These are phyloP conservation scores for Portunus trituberculatus DNA, from an alignment of 1,140 invertebrate genomes.

Conservation along the genomic window DNA sequence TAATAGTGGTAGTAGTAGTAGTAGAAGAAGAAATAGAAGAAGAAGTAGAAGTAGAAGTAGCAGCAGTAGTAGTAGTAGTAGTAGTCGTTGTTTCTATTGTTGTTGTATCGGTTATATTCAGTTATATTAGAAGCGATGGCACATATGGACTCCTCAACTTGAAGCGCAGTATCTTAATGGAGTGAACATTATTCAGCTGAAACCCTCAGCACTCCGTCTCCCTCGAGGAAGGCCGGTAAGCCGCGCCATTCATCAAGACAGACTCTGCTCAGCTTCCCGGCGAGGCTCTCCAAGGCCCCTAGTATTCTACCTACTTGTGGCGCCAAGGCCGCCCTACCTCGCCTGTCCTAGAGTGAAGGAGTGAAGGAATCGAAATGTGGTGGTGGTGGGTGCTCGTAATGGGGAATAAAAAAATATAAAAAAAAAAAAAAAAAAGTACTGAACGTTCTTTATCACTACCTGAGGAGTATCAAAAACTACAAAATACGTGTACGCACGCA, in stretches of 20 bases:
- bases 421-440: not conserved
- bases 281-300: too few relatives aligned
- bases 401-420: not conserved
- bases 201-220: not conserved
- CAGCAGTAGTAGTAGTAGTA: conserved; percentile 38
- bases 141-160: not conserved
- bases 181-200: not conserved
- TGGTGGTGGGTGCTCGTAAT: not conserved
- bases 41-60: conserved; percentile 35
- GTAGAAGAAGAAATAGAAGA: not conserved
- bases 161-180: not conserved
- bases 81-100: too few relatives aligned
- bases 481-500: not conserved
- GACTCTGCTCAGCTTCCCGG: too few relatives aligned
- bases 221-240: not conserved
- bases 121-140: not conserved
- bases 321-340: too few relatives aligned
- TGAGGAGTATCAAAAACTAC: not conserved
- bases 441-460: too few relatives aligned
- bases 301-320: too few relatives aligned
- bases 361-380: not conserved
- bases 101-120: not conserved
- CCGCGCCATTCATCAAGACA: too few relatives aligned
- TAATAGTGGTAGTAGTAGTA: conserved; percentile 21
- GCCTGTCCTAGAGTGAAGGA: not conserved